Percentiles rank a stretch among this genome's conserved stretches.
Evolutionary conservation across 2,113 vertebrate species (phyloP).

Genomic region (Ivindomyrus marchei): DNA sequence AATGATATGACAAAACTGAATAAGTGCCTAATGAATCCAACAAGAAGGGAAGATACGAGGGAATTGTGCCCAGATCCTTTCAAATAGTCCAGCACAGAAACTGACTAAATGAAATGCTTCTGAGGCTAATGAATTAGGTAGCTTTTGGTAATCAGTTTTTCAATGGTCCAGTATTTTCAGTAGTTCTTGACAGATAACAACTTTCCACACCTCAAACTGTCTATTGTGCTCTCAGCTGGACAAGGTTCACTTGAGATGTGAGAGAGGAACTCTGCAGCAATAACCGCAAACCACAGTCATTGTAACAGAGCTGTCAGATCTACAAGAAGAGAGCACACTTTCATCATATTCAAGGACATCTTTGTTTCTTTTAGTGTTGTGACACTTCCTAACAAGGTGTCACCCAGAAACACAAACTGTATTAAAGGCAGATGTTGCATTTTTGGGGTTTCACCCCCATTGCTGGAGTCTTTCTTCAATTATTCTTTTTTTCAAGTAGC

Average conservation of each 20-base stretch:
- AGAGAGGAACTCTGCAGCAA: neutral
- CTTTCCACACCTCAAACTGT: neutral
- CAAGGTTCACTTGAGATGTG: neutral
- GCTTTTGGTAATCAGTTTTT: neutral
- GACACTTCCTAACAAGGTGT: neutral
- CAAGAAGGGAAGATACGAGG: neutral
- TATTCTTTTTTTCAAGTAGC: neutral
- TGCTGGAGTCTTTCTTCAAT: neutral
- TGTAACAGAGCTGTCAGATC: constrained; percentile 1
- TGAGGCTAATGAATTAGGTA: neutral
- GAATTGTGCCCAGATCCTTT: neutral
- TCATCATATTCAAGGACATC: neutral
- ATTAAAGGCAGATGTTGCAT: neutral
- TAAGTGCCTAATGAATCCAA: neutral
- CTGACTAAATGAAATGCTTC: neutral
- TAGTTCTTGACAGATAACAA: neutral
- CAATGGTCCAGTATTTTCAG: neutral
- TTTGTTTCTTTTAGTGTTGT: neutral
- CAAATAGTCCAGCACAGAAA: neutral
- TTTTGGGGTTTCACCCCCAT: neutral
- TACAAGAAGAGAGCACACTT: neutral
- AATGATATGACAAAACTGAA: neutral
- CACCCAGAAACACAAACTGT: neutral
- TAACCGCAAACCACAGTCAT: neutral
- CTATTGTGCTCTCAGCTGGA: neutral